Base-by-base conservation (phyloP, 2,797 vertebrate species). In the Eremophila alpestris region DNA sequence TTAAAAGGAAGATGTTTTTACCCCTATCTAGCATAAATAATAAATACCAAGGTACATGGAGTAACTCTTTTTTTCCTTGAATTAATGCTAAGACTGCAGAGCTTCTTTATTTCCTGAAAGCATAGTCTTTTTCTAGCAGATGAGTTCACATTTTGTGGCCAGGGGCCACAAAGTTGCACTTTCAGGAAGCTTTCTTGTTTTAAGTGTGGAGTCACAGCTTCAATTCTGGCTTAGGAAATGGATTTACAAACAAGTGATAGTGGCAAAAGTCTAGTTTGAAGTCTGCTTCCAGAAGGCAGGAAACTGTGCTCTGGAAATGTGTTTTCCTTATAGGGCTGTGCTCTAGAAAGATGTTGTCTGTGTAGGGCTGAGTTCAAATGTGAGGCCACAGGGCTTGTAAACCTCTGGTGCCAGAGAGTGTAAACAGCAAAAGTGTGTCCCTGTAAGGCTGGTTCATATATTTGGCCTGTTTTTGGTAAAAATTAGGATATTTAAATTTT, bases 271-370 rank as follows among this genome's bases (percentile, higher is more conserved):
- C 36, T 48, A 8, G 38, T 30, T 67, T 69, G 48, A 58, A 78
- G 18, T n/a, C 40, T 85, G 16, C 29, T 94, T 78, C 74, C 55
- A 82, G 19, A 36, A 64, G 24, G 32, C 54, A 73, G 64, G 46
- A 69, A 68, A 10, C 20, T 58, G 23, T 6, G 0, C 18, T 74
- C 45, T 55, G 36, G 85, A 73, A 59, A 32, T 8, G 58, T 1
- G 1, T 63, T 51, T 20, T 19, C 38, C 32, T 0, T 5, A 9
- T 30, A 54, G 17, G 21, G 40, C 36, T 73, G 41, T 40, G n/a
- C 48, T 30, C 19, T 43, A 8, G 17, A 32, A 41, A 21, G 7
- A 3, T 1, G 0, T 52, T 46, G 16, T 13, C n/a, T 36, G 0
- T 8, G 11, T 30, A 34, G 15, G 9, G 24, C 13, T 65, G 11